Conservation (phyloP, 2,113 vertebrate genomes). For the Dicentrarchus labrax region DNA sequence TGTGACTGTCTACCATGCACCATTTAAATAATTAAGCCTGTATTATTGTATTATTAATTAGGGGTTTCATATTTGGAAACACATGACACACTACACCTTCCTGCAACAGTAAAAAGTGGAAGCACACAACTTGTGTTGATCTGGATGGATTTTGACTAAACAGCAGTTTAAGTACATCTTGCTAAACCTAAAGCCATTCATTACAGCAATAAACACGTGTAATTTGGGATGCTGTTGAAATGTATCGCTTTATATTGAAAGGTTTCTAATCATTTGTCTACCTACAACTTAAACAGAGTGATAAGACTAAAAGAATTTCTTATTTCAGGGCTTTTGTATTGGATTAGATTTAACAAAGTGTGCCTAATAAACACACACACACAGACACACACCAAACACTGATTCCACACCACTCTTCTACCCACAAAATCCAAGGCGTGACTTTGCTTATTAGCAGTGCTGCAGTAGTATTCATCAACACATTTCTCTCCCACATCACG, state of each 20-base stretch:
- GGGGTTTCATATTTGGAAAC: conserved; percentile 17
- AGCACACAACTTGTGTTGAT: not conserved
- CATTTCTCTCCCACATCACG: conserved; percentile 6
- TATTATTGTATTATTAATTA: conserved; percentile 51
- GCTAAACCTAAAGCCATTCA: not conserved
- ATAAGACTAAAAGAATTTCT: not conserved
- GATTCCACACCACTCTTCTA: not conserved
- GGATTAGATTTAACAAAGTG: not conserved
- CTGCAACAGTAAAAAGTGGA: not conserved
- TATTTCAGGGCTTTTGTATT: not conserved
- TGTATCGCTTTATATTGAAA: not conserved
- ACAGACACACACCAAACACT: conserved; percentile 18
- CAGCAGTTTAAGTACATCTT: not conserved
- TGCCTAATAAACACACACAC: not conserved
- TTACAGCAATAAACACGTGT: too few relatives aligned
- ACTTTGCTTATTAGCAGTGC: conserved; percentile 38
- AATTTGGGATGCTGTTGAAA: not conserved
- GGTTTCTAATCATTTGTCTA: not conserved
- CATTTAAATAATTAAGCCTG: conserved; percentile 37
- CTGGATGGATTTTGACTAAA: not conserved
- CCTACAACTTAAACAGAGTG: not conserved
- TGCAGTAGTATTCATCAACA: conserved; percentile 40
- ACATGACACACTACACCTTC: not conserved
- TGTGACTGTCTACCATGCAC: not conserved
- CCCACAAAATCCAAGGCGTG: conserved; percentile 17